Conservation (phyloP, 2,888 invertebrate species). For the Xanthia togata region DNA sequence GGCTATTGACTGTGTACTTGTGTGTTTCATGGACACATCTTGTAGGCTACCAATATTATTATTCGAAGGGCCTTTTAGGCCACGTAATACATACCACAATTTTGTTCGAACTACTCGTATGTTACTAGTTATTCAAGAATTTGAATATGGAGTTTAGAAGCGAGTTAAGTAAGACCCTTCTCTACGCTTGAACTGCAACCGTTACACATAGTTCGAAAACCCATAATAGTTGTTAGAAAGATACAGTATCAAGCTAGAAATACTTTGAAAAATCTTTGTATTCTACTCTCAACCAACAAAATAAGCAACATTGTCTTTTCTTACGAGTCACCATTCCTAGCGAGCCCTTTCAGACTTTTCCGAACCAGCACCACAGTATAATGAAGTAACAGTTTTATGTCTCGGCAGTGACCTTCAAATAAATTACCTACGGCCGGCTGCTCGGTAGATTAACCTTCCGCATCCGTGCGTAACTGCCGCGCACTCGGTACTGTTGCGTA, state of each 20-base stretch:
- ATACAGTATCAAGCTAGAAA: background rate
- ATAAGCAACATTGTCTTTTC: background rate
- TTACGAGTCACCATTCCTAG: background rate
- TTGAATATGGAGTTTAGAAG: conserved; percentile 32
- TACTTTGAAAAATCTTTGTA: background rate
- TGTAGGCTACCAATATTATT: background rate
- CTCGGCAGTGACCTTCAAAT: too few species aligned
- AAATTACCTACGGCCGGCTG: too few species aligned
- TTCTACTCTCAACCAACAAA: background rate
- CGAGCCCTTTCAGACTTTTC: background rate
- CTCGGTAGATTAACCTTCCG: too few species aligned
- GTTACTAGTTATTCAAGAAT: conserved; percentile 35
- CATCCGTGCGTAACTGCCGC: too few species aligned
- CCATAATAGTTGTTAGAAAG: background rate
- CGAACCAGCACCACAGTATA: too few species aligned
- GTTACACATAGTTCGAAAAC: conserved; percentile 7
- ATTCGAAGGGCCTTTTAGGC: background rate
- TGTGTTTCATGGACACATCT: background rate
- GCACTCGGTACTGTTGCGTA: too few species aligned
- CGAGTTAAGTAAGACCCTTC: conserved; percentile 4
- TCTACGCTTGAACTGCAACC: background rate
- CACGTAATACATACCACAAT: conserved; percentile 3
- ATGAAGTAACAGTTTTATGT: too few species aligned
- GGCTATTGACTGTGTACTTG: too few species aligned
- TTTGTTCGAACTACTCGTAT: conserved; percentile 35